phyloP scores from a whole-genome alignment of 2,888 invertebrate genomes.

The Hydraecia micacea region DNA sequence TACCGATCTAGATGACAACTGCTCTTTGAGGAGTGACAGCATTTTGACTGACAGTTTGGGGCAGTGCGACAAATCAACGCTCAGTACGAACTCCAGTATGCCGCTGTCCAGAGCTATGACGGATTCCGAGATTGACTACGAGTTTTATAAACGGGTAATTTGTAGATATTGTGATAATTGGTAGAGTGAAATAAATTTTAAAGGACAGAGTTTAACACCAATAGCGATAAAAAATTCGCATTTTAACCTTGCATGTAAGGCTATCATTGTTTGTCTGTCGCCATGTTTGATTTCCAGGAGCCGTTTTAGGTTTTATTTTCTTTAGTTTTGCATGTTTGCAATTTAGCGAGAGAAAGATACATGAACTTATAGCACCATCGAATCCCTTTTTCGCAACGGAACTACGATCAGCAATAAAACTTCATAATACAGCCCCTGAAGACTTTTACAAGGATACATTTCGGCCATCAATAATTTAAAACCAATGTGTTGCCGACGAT shows the following conservation, averaged over 20 bases:
- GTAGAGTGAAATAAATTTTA: background rate
- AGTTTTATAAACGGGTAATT: conserved; percentile 77
- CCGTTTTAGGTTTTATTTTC: background rate
- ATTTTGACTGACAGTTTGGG: conserved; percentile 69
- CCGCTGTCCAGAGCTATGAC: conserved; percentile 85
- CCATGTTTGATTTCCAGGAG: background rate
- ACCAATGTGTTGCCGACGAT: background rate
- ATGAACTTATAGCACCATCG: background rate
- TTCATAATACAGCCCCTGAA: background rate
- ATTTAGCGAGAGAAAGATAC: background rate
- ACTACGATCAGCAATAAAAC: background rate
- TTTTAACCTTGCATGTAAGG: background rate
- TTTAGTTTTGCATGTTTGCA: background rate
- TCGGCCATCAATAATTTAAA: background rate
- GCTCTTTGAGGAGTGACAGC: conserved; percentile 73
- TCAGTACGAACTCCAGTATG: conserved; percentile 80
- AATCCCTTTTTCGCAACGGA: background rate
- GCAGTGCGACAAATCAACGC: conserved; percentile 69
- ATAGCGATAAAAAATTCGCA: background rate
- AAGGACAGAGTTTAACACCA: background rate
- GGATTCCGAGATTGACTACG: conserved; percentile 86
- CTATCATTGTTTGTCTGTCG: background rate
- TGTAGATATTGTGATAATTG: background rate
- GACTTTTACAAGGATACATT: background rate
- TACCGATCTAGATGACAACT: conserved; percentile 73